A percentile compares a stretch with the other conserved stretches of the same genome.
phyloP scores from a whole-genome alignment of 2,797 vertebrate genomes.

The Acanthurus leucopareius region DNA sequence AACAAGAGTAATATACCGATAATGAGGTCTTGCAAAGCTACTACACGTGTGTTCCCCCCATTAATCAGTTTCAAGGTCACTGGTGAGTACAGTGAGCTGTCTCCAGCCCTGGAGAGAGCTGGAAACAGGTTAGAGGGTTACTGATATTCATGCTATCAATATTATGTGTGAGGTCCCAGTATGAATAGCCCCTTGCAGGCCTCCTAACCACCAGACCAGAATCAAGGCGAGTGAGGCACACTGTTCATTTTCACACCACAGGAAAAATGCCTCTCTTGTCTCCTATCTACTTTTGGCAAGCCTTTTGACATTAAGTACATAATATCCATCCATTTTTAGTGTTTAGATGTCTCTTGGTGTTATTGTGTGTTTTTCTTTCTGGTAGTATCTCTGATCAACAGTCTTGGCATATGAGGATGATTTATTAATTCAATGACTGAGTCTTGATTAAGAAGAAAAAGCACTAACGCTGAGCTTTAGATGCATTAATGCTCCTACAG shows the following conservation, averaged over 20 bases:
- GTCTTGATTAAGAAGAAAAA: slow-evolving; percentile 3
- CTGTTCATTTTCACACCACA: slow-evolving; percentile 40
- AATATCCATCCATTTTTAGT: no score
- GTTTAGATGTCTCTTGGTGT: no score
- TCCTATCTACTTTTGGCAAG: slow-evolving; percentile 13
- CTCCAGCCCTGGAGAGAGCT: not conserved
- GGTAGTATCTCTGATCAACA: slow-evolving; percentile 15
- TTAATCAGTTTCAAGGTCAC: slow-evolving; percentile 32
- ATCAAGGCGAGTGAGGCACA: slow-evolving; percentile 21
- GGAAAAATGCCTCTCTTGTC: slow-evolving; percentile 26
- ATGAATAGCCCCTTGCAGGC: slow-evolving; percentile 55
- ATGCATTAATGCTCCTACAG: slow-evolving; percentile 17
- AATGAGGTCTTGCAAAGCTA: slow-evolving; percentile 1
- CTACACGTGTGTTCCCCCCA: slow-evolving; percentile 22
- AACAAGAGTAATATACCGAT: slow-evolving; percentile 1
- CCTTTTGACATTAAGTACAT: slow-evolving; percentile 6
- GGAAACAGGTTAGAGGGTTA: slow-evolving; percentile 38
- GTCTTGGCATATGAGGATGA: not conserved
- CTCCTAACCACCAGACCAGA: slow-evolving; percentile 33
- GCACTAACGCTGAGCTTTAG: not conserved
- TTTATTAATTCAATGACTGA: slow-evolving; percentile 16
- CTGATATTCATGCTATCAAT: slow-evolving; percentile 61
- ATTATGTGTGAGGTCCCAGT: slow-evolving; percentile 49
- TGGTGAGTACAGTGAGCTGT: not conserved
- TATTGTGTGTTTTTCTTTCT: not conserved